Base-by-base conservation (phyloP, 1,140 invertebrate species). In the Brachionus manjavacas region DNA sequence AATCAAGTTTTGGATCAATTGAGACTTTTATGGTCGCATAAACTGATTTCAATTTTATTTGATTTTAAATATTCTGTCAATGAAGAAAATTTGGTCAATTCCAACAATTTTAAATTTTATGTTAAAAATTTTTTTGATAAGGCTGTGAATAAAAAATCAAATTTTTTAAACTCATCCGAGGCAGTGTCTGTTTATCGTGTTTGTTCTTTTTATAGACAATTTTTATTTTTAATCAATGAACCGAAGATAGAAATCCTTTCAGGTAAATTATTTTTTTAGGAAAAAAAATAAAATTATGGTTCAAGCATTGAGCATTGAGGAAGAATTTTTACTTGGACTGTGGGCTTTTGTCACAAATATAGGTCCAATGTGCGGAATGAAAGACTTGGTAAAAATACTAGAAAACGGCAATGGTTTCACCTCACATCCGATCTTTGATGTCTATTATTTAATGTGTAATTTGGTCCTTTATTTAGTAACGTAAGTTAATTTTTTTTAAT, bases 11-110 rank as follows among this genome's bases (percentile, higher is more conserved):
- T 83, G 31, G 14, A 35, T 46, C 81, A 83, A 72, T 39, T 68
- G n/a, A 83, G 68, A 55, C 68, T 68, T n/a, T 60, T 83, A 49
- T 83, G 81, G 81, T 83, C 81, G 8, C 60, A 72, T 23, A 25
- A 25, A 12, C n/a, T 83, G 12, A 68, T 83, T 23, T 41, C 60
- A 7, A 68, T 70, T 52, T 49, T 83, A 20, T 72, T 83, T 20
- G 64, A 72, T 68, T 20, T 60, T 46, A 68, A 81, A 35, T 64
- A 68, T 23, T 28, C 9, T 20, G 60, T 81, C 4, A 46, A 64
- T 49, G 72, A 68, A 81, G 31, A 41, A 25, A 81, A 60, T 81
- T 25, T 68, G 12, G 31, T 20, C 52, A 81, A 12, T 60, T 31
- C 31, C 39, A 60, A 68, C 31, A 64, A 64, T 68, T 60, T 81